phyloP scores from a whole-genome alignment of 2,888 invertebrate species.

The Lymantria dispar region DNA sequence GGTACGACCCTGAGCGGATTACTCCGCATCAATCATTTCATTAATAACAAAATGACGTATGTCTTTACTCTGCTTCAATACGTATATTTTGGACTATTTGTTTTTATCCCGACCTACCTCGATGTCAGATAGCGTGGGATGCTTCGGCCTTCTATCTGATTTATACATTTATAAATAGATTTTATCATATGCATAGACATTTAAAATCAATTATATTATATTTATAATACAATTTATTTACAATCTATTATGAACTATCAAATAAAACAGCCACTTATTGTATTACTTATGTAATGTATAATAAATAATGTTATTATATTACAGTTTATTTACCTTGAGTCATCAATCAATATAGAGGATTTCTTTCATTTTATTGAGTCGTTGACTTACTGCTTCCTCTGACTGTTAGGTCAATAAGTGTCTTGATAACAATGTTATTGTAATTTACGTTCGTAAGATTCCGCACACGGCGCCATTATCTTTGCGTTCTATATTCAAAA shows the following conservation, averaged over 20 bases:
- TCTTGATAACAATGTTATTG: slow-evolving; percentile 66
- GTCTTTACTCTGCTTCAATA: slow-evolving; percentile 24
- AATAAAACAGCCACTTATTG: slow-evolving; percentile 17
- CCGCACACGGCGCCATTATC: slow-evolving; percentile 36
- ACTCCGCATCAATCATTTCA: slow-evolving; percentile 41
- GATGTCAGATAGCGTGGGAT: slow-evolving; percentile 56
- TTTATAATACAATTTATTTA: slow-evolving; percentile 37
- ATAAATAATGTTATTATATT: slow-evolving; percentile 40
- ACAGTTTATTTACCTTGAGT: slow-evolving; percentile 39
- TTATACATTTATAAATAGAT: slow-evolving; percentile 69
- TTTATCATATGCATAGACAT: slow-evolving; percentile 49
- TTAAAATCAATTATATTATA: slow-evolving; percentile 47
- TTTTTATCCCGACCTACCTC: slow-evolving; percentile 73
- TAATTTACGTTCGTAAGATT: slow-evolving; percentile 44
- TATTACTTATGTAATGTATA: slow-evolving; percentile 39
- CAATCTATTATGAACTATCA: slow-evolving; percentile 1
- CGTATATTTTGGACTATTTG: slow-evolving; percentile 48
- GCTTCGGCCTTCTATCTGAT: slow-evolving; percentile 61
- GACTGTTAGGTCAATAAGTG: slow-evolving; percentile 59
- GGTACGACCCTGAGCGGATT: slow-evolving; percentile 27
- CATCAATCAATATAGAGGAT: slow-evolving; percentile 47
- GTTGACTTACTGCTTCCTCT: slow-evolving; percentile 66
- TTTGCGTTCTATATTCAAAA: slow-evolving; percentile 46
- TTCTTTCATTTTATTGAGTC: slow-evolving; percentile 62
- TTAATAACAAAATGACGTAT: slow-evolving; percentile 40